Conservation (phyloP, 2,888 invertebrate species). For the Conomelus anceps region DNA sequence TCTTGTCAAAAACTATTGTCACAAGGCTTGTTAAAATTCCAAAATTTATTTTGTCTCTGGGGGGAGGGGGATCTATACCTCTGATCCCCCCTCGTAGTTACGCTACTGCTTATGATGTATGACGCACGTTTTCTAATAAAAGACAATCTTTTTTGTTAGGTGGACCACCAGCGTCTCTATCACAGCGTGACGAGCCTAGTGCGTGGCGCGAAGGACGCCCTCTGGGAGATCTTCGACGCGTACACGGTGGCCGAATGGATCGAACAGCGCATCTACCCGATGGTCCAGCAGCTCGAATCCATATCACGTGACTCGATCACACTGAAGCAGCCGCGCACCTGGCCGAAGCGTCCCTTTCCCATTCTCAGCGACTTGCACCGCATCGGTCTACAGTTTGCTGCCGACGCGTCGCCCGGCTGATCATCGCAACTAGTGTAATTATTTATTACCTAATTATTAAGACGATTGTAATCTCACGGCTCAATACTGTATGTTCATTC, state of each 20-base stretch:
- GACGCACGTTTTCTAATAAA: no score
- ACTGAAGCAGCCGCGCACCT: slow-evolving; percentile 48
- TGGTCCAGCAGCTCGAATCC: slow-evolving; percentile 46
- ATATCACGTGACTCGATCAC: slow-evolving; percentile 49
- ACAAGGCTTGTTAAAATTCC: no score
- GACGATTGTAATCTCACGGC: no score
- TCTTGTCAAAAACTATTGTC: no score
- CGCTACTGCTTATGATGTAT: no score
- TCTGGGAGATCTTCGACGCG: slow-evolving; percentile 53
- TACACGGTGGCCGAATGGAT: slow-evolving; percentile 58
- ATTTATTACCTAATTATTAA: no score
- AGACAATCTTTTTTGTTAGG: slow-evolving; percentile 19
- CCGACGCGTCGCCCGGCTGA: neutral
- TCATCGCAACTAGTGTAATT: no score
- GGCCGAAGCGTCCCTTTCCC: slow-evolving; percentile 56
- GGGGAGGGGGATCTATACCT: no score
- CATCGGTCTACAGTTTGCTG: slow-evolving; percentile 41
- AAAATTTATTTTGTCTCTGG: no score
- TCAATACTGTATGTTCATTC: no score
- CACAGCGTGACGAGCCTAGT: slow-evolving; percentile 51
- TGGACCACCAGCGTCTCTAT: slow-evolving; percentile 51
- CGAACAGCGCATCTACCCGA: slow-evolving; percentile 57
- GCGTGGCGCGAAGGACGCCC: slow-evolving; percentile 49
- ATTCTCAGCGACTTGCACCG: slow-evolving; percentile 45
- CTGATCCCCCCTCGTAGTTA: no score